These are phyloP conservation scores for Diaperis boleti DNA, from an alignment of 2,888 invertebrate genomes.

Conservation along the genomic window DNA sequence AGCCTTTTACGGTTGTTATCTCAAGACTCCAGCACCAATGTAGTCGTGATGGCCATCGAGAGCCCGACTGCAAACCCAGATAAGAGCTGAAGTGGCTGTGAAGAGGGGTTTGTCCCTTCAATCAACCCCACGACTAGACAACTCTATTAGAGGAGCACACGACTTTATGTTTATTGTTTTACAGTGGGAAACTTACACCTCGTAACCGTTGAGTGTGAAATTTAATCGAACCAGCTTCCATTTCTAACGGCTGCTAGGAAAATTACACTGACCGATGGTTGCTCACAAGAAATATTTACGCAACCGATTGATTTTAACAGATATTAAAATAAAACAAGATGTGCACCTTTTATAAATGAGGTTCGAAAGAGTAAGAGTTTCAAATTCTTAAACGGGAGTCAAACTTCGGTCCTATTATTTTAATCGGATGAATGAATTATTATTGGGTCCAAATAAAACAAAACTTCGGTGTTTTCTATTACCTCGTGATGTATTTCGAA, in stretches of 20 bases:
- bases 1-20: slow-evolving; percentile 57
- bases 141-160: slow-evolving; percentile 58
- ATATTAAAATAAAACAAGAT: no score
- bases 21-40: slow-evolving; percentile 57
- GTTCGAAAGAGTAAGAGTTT: no score
- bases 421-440: no score
- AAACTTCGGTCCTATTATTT: no score
- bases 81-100: slow-evolving; percentile 50
- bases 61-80: slow-evolving; percentile 57
- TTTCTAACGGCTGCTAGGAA: not conserved
- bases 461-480: no score
- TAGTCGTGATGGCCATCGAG: slow-evolving; percentile 55
- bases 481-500: no score
- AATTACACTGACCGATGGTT: not conserved
- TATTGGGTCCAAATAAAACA: no score
- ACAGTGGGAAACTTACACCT: slow-evolving; percentile 40
- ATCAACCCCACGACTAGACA: slow-evolving; percentile 55
- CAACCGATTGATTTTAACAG: no score
- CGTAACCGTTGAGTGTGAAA: slow-evolving; percentile 21
- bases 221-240: slow-evolving; percentile 15
- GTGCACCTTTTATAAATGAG: no score
- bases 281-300: no score
- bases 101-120: slow-evolving; percentile 48
- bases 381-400: no score
- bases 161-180: slow-evolving; percentile 51